These are phyloP conservation scores for Lypha dubia DNA, from an alignment of 2,888 invertebrate genomes.

Conservation along the genomic window DNA sequence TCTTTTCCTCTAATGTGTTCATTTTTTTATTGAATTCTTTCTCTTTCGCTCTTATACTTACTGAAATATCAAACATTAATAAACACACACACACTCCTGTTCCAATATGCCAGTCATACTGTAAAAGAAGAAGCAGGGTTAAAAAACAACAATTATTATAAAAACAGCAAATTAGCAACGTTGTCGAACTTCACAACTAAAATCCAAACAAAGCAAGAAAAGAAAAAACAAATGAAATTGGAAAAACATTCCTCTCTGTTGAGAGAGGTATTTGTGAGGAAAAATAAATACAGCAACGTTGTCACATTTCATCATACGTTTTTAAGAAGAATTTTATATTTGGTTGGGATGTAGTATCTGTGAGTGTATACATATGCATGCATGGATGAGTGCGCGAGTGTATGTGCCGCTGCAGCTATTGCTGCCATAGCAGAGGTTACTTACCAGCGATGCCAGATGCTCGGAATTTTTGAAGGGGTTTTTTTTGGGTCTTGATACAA, in stretches of 20 bases:
- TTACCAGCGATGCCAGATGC: not conserved
- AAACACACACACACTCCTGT: constrained; percentile 34
- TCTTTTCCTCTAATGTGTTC: constrained; percentile 31
- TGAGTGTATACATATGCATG: not conserved
- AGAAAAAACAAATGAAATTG: constrained; percentile 35
- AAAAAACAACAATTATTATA: constrained; percentile 69
- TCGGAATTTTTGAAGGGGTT: not conserved
- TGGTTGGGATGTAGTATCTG: not conserved
- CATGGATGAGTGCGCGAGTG: constrained; percentile 14
- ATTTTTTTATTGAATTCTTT: not conserved
- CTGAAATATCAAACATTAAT: constrained; percentile 42
- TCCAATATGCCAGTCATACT: constrained; percentile 54
- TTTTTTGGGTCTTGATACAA: too few species aligned
- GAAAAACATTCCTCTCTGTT: constrained; percentile 43
- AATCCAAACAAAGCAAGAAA: constrained; percentile 50
- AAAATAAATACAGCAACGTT: constrained; percentile 73
- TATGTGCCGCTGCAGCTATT: not conserved
- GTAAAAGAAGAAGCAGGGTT: constrained; percentile 54
- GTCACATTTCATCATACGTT: constrained; percentile 76
- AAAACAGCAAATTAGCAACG: constrained; percentile 69
- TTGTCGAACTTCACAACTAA: constrained; percentile 64
- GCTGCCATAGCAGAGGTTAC: constrained; percentile 29
- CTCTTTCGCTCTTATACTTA: constrained; percentile 36
- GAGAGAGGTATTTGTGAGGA: constrained; percentile 29
- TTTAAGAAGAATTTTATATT: constrained; percentile 74